Percentiles rank a stretch among this genome's conserved stretches.
Evolutionary conservation across 2,888 invertebrate genomes (phyloP).

Genomic region (Ferdinandea cuprea): DNA sequence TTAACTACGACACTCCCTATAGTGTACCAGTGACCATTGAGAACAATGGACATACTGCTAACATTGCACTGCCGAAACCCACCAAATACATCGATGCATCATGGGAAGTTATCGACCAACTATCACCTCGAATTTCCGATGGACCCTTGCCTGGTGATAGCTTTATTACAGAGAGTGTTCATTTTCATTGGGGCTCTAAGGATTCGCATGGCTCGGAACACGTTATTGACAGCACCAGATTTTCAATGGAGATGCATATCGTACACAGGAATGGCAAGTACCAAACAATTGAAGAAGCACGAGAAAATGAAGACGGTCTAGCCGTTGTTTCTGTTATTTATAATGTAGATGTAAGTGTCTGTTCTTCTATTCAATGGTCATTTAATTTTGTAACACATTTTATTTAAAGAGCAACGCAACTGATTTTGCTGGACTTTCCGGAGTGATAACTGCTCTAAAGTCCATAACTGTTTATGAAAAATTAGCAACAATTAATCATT

Average conservation of each 20-base stretch:
- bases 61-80: slow-evolving; percentile 65
- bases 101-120: slow-evolving; percentile 53
- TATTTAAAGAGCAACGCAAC: background rate
- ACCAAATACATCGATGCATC: slow-evolving; percentile 7
- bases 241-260: slow-evolving; percentile 75
- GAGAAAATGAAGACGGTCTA: slow-evolving; percentile 68
- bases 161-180: slow-evolving; percentile 71
- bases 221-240: slow-evolving; percentile 74
- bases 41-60: slow-evolving; percentile 75
- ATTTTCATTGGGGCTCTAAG: slow-evolving; percentile 76
- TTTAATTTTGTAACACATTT: background rate
- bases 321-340: slow-evolving; percentile 67
- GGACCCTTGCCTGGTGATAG: slow-evolving; percentile 59
- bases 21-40: slow-evolving; percentile 32
- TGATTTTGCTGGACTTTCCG: slow-evolving; percentile 61
- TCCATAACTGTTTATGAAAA: slow-evolving; percentile 64
- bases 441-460: slow-evolving; percentile 62
- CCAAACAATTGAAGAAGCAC: slow-evolving; percentile 66
- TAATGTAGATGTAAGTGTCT: slow-evolving; percentile 29
- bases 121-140: slow-evolving; percentile 46
- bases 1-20: slow-evolving; percentile 63
- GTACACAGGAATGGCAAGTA: slow-evolving; percentile 75
- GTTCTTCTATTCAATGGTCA: background rate
- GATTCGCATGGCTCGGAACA: slow-evolving; percentile 75
- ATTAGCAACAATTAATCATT: slow-evolving; percentile 60